Percentiles rank a stretch among this genome's conserved stretches.
Evolutionary conservation across 2,888 invertebrate species (phyloP).

Genomic region (Eilema caniola): DNA sequence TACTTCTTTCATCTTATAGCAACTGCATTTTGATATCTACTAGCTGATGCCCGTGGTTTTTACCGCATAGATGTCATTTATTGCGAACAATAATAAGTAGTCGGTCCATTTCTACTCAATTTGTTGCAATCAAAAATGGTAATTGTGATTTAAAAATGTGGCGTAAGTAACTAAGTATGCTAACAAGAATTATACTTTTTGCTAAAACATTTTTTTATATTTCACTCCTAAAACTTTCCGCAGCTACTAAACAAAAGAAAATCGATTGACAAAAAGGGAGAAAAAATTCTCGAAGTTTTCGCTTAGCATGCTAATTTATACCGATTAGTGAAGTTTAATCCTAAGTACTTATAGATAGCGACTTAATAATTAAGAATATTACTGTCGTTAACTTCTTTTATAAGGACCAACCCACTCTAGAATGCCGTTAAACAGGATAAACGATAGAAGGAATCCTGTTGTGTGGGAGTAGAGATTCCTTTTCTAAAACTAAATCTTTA

Average conservation of each 20-base stretch:
- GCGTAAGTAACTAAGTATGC: too few species aligned
- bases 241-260: not conserved
- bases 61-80: not conserved
- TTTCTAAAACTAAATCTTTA: slow-evolving; percentile 42
- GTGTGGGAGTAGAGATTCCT: slow-evolving; percentile 25
- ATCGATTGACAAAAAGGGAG: not conserved
- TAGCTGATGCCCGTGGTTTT: not conserved
- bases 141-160: too few species aligned
- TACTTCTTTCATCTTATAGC: not conserved
- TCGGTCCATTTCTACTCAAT: too few species aligned
- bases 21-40: not conserved
- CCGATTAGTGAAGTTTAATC: not conserved
- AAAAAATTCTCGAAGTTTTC: not conserved
- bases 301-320: not conserved
- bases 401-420: not conserved
- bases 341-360: not conserved
- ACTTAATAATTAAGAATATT: not conserved
- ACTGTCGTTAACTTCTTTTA: not conserved
- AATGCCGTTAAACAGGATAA: not conserved
- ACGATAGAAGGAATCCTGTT: slow-evolving; percentile 26
- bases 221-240: not conserved
- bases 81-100: too few species aligned
- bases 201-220: not conserved
- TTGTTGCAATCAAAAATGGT: too few species aligned
- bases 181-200: not conserved